Conservation (phyloP, 2,797 vertebrate species). For the Myotis findleyi region DNA sequence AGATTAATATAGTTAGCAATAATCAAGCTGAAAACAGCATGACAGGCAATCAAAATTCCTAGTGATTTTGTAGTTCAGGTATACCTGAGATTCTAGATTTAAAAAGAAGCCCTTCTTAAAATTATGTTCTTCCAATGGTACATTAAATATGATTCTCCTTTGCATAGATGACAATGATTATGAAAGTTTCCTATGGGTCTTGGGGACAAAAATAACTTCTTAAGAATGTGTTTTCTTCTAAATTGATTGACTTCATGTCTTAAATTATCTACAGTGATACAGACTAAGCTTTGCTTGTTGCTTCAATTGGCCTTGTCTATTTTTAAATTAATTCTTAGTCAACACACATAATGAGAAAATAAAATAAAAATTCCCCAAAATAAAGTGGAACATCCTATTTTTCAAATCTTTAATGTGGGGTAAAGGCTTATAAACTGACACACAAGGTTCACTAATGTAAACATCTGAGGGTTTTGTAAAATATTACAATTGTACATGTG, state of each 20-base stretch:
- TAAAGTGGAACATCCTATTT: not conserved
- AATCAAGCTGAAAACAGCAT: not conserved
- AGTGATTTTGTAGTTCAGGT: not conserved
- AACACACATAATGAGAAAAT: not conserved
- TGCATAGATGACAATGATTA: not conserved
- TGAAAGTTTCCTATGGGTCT: not conserved
- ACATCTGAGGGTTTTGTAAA: not conserved
- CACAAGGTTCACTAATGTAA: not conserved
- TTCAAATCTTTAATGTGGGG: not conserved
- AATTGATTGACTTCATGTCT: not conserved
- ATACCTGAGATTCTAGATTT: not conserved
- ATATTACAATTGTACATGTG: not conserved
- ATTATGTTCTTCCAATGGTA: not conserved
- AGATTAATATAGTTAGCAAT: not conserved
- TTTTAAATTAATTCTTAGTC: conserved; percentile 28
- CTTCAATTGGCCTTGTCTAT: not conserved
- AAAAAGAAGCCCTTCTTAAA: not conserved
- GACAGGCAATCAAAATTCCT: not conserved
- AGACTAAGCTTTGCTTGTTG: not conserved
- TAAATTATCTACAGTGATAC: not conserved
- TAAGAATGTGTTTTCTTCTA: not conserved
- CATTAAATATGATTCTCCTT: not conserved
- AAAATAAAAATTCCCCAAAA: not conserved
- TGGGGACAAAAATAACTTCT: not conserved
- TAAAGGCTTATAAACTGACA: not conserved